Evolutionary conservation across 2,113 vertebrate genomes (phyloP).

Genomic region (Tretioscincus oriximinensis): DNA sequence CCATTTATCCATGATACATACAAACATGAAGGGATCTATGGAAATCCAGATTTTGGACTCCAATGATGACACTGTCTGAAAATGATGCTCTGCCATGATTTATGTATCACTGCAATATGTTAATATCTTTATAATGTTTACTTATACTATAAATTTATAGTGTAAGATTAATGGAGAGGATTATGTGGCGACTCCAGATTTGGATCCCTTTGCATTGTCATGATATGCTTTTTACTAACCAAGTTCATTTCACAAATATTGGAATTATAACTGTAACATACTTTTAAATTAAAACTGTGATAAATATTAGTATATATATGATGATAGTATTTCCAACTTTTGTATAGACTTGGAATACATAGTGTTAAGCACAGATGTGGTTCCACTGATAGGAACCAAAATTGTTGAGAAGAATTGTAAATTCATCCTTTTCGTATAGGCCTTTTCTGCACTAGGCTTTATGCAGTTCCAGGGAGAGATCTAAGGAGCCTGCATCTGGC

Average conservation of each 20-base stretch:
- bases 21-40: no score
- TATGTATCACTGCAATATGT: not conserved
- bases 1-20: not conserved
- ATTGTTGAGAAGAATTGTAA: not conserved
- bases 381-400: not conserved
- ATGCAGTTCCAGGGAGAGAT: no score
- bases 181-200: not conserved
- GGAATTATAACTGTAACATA: not conserved
- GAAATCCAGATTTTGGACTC: no score
- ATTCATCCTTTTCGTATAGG: not conserved
- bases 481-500: no score
- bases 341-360: not conserved
- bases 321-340: not conserved
- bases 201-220: not conserved
- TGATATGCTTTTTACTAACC: not conserved
- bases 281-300: not conserved
- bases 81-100: no score
- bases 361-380: not conserved
- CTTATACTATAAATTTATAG: conserved; percentile 10
- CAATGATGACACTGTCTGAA: no score
- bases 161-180: not conserved
- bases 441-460: no score
- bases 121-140: conserved; percentile 16
- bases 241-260: not conserved
- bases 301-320: not conserved